Conservation (phyloP, 2,797 vertebrate species). For the Ctenochaetus hawaiiensis region DNA sequence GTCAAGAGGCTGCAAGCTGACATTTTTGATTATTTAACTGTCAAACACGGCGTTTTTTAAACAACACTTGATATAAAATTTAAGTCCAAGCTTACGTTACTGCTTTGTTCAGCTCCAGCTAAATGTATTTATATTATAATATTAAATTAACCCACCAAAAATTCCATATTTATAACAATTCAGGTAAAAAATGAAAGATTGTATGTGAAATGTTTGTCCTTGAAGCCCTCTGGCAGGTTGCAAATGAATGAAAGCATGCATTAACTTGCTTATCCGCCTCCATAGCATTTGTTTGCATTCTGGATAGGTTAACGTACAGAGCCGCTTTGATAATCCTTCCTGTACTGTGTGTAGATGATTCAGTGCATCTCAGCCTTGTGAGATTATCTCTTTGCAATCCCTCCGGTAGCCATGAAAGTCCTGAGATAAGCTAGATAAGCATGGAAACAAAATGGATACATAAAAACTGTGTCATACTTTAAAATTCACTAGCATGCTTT, state of each 20-base stretch:
- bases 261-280: conserved; percentile 36
- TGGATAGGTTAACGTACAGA: background rate
- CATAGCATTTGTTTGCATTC: conserved; percentile 43
- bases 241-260: conserved; percentile 16
- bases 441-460: conserved; percentile 15
- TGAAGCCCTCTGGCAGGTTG: background rate
- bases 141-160: too few relatives aligned
- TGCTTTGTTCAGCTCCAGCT: fast-evolving
- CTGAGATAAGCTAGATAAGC: conserved; percentile 7
- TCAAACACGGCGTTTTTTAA: background rate
- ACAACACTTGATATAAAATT: background rate
- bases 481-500: background rate
- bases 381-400: conserved; percentile 57
- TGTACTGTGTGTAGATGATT: conserved; percentile 17
- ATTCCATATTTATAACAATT: background rate
- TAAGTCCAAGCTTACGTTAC: background rate
- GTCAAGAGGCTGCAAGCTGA: background rate
- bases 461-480: conserved; percentile 13
- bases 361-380: conserved; percentile 17
- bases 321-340: conserved; percentile 46
- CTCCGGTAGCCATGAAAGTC: conserved; percentile 14
- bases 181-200: background rate
- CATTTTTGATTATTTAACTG: background rate
- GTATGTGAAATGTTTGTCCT: conserved; percentile 3
- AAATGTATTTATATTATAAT: background rate